Percentiles rank a stretch among this genome's conserved stretches.
These are phyloP conservation scores for Oxyscelio sp. DNA, from an alignment of 2,888 invertebrate genomes.

Conservation along the genomic window DNA sequence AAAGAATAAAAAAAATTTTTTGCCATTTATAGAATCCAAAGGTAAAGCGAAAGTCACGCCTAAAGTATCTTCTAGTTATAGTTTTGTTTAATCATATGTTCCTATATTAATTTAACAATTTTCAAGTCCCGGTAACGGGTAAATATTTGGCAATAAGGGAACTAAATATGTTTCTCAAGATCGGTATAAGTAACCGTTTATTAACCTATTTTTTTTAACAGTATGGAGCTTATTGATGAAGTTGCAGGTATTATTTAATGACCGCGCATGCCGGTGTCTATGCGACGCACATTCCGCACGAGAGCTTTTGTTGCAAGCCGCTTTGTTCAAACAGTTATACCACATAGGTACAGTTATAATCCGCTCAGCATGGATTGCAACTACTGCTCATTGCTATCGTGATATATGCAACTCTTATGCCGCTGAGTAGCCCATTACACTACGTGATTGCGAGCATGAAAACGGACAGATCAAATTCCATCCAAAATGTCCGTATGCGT, in stretches of 20 bases:
- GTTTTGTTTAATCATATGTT: too few species aligned
- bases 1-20: too few species aligned
- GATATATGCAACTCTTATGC: constrained; percentile 68
- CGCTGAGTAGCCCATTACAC: constrained; percentile 68
- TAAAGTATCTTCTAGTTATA: too few species aligned
- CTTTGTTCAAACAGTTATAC: constrained; percentile 74
- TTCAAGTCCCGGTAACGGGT: too few species aligned
- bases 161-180: too few species aligned
- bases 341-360: constrained; percentile 72
- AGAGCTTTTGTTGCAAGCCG: constrained; percentile 73
- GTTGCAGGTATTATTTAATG: constrained; percentile 67
- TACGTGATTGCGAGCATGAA: constrained; percentile 70
- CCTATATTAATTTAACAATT: too few species aligned
- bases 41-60: too few species aligned
- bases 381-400: constrained; percentile 69
- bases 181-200: too few species aligned
- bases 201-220: too few species aligned
- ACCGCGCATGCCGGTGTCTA: constrained; percentile 58
- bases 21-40: too few species aligned
- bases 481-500: constrained; percentile 36
- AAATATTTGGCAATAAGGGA: too few species aligned
- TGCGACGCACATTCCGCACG: constrained; percentile 65
- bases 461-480: constrained; percentile 80
- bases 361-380: constrained; percentile 68
- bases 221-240: constrained; percentile 73